phyloP scores from a whole-genome alignment of 2,888 invertebrate species.

The Xestia c-nigrum region DNA sequence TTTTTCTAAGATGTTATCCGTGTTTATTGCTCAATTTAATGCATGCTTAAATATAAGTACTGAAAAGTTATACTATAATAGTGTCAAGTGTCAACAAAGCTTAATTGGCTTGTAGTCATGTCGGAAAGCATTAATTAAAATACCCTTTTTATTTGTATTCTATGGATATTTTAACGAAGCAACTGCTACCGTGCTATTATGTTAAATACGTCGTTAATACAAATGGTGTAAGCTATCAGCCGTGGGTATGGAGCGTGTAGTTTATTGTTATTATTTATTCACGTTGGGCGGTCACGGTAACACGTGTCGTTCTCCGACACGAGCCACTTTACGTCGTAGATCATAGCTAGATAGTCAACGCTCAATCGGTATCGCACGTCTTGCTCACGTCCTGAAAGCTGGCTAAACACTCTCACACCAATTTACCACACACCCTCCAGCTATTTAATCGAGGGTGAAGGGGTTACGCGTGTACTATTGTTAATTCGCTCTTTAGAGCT shows the following conservation, averaged over 20 bases:
- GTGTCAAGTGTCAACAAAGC: constrained; percentile 1
- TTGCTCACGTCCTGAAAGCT: constrained; percentile 63
- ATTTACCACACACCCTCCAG: constrained; percentile 74
- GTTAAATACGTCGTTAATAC: constrained; percentile 72
- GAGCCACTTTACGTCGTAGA: constrained; percentile 73
- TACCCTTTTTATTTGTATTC: constrained; percentile 36
- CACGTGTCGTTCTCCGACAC: constrained; percentile 75
- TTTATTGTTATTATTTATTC: constrained; percentile 79
- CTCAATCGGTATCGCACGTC: constrained; percentile 39
- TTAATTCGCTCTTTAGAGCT: constrained; percentile 57
- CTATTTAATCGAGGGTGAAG: constrained; percentile 74
- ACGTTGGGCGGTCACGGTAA: constrained; percentile 73
- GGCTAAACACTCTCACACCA: constrained; percentile 72
- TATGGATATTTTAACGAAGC: constrained; percentile 62
- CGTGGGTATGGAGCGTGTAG: constrained; percentile 68
- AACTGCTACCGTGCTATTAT: constrained; percentile 56
- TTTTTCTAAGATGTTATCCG: constrained; percentile 23
- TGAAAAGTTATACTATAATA: constrained; percentile 14
- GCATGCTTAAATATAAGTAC: constrained; percentile 9
- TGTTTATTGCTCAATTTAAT: constrained; percentile 31
- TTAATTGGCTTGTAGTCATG: constrained; percentile 13
- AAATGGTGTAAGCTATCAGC: constrained; percentile 75
- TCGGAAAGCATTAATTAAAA: constrained; percentile 21
- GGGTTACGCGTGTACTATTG: constrained; percentile 69
- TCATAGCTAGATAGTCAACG: constrained; percentile 65